A percentile compares a stretch with the other conserved stretches of the same genome.
These are phyloP conservation scores for Hemicentrotus pulcherrimus DNA, from an alignment of 35 echinoderm and acorn worm species.

Conservation along the genomic window DNA sequence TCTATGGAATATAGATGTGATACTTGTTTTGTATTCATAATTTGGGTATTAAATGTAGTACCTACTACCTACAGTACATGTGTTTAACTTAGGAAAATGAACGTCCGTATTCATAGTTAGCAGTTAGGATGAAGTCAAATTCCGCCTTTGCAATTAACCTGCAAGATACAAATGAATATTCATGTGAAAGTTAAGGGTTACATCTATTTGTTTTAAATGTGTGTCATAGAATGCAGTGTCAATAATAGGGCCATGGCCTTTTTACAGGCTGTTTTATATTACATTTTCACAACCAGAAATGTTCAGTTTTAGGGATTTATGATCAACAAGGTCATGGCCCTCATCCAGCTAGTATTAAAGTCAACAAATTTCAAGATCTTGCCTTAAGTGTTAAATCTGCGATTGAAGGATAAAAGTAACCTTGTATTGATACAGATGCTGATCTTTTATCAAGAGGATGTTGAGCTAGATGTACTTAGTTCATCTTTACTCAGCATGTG, in stretches of 20 bases:
- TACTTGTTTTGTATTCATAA: too few species aligned
- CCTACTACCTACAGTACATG: too few species aligned
- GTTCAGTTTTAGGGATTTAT: neutral
- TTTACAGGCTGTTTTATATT: neutral
- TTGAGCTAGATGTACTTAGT: neutral
- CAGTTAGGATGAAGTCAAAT: too few species aligned
- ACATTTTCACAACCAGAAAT: neutral
- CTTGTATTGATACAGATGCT: neutral
- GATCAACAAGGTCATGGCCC: neutral
- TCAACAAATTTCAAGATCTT: neutral
- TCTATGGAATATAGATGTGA: too few species aligned
- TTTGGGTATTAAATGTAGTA: too few species aligned
- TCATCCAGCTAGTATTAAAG: too few species aligned
- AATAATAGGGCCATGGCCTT: neutral
- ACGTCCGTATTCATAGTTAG: too few species aligned
- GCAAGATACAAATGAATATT: too few species aligned
- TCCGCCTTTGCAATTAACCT: too few species aligned
- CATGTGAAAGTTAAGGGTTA: too few species aligned
- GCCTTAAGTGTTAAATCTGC: neutral
- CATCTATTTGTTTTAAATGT: neutral
- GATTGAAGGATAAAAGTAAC: neutral
- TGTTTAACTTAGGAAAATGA: too few species aligned
- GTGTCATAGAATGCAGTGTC: neutral
- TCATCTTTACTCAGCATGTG: neutral
- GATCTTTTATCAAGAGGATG: neutral